Percentiles rank a stretch among this genome's conserved stretches.
Conservation (phyloP, 2,888 invertebrate species). For the Chirona hameri region DNA sequence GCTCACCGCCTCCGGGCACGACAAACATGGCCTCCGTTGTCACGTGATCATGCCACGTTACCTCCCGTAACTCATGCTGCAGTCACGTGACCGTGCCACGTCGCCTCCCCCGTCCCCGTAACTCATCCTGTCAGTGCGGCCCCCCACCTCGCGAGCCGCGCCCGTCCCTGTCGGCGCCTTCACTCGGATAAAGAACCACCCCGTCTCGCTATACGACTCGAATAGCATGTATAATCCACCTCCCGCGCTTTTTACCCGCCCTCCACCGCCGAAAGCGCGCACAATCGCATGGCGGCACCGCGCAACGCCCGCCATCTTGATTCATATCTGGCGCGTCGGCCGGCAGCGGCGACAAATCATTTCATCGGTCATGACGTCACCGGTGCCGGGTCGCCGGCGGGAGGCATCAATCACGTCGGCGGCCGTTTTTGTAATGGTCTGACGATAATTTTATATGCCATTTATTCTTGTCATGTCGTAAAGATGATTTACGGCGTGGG, state of each 20-base stretch:
- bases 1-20: background rate
- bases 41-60: background rate
- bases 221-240: background rate
- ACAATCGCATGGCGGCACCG: background rate
- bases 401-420: background rate
- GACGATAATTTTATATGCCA: constrained; percentile 22
- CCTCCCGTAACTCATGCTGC: background rate
- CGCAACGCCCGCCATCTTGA: background rate
- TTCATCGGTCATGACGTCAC: background rate
- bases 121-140: background rate
- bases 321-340: background rate
- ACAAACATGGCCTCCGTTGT: background rate
- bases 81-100: background rate
- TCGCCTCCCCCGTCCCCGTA: background rate
- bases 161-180: background rate
- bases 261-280: background rate
- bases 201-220: background rate
- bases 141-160: no score
- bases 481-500: background rate
- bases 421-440: background rate
- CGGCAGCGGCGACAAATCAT: constrained; percentile 1
- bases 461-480: constrained; percentile 7
- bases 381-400: background rate
- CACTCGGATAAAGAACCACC: background rate
- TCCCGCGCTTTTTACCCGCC: background rate